phyloP scores from a whole-genome alignment of 2,888 invertebrate species.

The Gortyna flavago region DNA sequence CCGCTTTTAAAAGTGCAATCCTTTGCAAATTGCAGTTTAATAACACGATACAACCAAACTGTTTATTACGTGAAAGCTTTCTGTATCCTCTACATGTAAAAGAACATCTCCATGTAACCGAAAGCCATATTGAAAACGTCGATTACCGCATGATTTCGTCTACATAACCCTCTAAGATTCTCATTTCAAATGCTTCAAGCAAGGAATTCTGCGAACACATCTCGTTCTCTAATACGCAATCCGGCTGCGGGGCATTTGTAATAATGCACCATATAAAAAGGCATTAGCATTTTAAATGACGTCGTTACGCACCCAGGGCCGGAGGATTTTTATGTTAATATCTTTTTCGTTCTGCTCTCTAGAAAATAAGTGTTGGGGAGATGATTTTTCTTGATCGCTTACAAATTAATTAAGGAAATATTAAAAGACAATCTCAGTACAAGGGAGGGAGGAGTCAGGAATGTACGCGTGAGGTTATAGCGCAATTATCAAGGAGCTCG shows the following conservation, averaged over 20 bases:
- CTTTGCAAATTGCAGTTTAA: slow-evolving; percentile 2
- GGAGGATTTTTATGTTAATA: slow-evolving; percentile 61
- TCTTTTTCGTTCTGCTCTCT: slow-evolving; percentile 51
- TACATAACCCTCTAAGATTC: slow-evolving; percentile 53
- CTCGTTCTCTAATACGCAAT: slow-evolving; percentile 50
- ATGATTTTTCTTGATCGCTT: slow-evolving; percentile 48
- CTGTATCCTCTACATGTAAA: slow-evolving; percentile 5
- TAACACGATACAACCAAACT: slow-evolving; percentile 8
- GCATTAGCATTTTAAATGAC: slow-evolving; percentile 79
- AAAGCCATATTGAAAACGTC: slow-evolving; percentile 56
- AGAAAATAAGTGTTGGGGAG: slow-evolving; percentile 34
- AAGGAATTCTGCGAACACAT: slow-evolving; percentile 48
- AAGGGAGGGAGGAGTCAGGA: slow-evolving; percentile 9
- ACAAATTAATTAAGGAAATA: slow-evolving; percentile 43
- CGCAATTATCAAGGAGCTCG: slow-evolving; percentile 58
- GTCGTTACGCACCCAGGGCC: slow-evolving; percentile 58
- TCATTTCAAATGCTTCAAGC: slow-evolving; percentile 56
- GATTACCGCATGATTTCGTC: slow-evolving; percentile 58
- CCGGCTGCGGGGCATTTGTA: slow-evolving; percentile 62
- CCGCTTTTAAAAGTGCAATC: slow-evolving; percentile 21
- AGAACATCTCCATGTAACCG: slow-evolving; percentile 30
- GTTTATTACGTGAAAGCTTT: slow-evolving; percentile 8
- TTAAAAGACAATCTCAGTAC: slow-evolving; percentile 33
- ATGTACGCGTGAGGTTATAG: slow-evolving; percentile 40
- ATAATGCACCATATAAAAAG: slow-evolving; percentile 71